Conservation (phyloP, 2,113 vertebrate genomes). For the Tetrao urogallus region DNA sequence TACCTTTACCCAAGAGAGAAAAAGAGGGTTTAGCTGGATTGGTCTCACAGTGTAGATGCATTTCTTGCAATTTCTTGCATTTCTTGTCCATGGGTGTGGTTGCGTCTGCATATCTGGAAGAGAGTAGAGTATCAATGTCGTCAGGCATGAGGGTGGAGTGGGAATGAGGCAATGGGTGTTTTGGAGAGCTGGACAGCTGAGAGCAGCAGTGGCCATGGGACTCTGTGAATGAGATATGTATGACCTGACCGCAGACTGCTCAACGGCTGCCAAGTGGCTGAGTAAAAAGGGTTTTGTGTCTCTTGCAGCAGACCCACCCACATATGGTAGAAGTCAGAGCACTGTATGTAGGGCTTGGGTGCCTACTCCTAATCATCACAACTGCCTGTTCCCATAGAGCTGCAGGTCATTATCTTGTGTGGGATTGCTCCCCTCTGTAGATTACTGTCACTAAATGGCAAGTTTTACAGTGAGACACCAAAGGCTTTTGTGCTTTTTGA, state of each 20-base stretch:
- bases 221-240: neutral
- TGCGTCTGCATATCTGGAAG: neutral
- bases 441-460: neutral
- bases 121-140: neutral
- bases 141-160: neutral
- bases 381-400: neutral
- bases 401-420: fast-evolving
- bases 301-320: neutral
- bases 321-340: neutral
- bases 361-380: neutral
- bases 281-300: neutral
- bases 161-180: neutral
- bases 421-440: neutral
- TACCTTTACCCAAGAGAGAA: neutral
- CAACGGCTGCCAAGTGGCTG: neutral
- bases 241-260: neutral
- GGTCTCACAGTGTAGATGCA: neutral
- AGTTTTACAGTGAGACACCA: neutral
- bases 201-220: neutral
- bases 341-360: neutral
- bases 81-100: neutral
- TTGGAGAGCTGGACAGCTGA: neutral
- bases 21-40: neutral
- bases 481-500: neutral
- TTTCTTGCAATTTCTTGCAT: neutral